Percentiles rank a stretch among this genome's conserved stretches.
phyloP scores from a whole-genome alignment of 2,888 invertebrate species.

The Leptopilina myrica region DNA sequence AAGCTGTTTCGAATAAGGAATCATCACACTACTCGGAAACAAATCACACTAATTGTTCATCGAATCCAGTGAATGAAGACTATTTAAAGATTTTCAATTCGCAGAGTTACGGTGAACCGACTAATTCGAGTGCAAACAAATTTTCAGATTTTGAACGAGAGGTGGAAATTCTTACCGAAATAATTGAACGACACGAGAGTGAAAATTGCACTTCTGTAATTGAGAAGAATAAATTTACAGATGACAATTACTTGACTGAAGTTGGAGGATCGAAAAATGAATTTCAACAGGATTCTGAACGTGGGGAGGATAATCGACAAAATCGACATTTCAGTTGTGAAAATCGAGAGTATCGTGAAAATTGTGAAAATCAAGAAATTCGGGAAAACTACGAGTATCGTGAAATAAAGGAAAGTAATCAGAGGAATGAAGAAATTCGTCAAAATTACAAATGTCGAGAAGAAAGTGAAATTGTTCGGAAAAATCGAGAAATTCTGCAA shows the following conservation, averaged over 20 bases:
- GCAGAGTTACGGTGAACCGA: not conserved
- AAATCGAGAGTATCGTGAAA: not conserved
- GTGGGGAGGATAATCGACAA: not conserved
- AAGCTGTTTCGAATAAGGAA: not conserved
- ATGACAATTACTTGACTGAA: not conserved
- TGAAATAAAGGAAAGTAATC: not conserved
- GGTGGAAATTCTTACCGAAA: conserved; percentile 5
- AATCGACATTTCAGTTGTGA: not conserved
- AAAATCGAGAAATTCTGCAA: not conserved
- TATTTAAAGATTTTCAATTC: not conserved
- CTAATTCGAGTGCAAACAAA: not conserved
- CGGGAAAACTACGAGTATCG: not conserved
- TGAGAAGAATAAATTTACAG: not conserved
- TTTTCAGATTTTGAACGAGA: not conserved
- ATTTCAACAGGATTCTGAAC: not conserved
- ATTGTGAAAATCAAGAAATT: conserved; percentile 1
- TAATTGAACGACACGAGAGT: not conserved
- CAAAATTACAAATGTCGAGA: not conserved
- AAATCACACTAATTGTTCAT: not conserved
- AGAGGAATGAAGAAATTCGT: not conserved
- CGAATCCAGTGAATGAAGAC: not conserved
- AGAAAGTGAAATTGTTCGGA: not conserved
- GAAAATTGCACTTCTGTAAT: not conserved
- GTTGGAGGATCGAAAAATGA: not conserved
- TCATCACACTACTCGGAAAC: not conserved